Evolutionary conservation across 2,113 vertebrate species (phyloP).

Genomic region (Nansenia antarctica): DNA sequence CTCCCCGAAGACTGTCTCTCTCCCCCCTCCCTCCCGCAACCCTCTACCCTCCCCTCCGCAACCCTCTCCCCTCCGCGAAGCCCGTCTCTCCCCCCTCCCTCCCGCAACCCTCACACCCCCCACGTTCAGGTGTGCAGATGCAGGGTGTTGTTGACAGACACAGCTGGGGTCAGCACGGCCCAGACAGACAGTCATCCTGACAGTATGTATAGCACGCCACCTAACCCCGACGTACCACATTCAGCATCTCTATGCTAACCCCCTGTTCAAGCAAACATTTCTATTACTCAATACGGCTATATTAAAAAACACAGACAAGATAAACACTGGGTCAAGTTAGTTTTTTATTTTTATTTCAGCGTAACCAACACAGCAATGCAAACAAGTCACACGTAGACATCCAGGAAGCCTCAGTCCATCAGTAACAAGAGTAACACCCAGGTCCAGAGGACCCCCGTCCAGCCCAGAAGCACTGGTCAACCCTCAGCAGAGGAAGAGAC

Average conservation of each 20-base stretch:
- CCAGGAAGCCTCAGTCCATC: slow-evolving; percentile 10
- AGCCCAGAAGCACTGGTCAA: background rate
- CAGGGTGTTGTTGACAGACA: background rate
- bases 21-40: background rate
- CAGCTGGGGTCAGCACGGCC: slow-evolving; percentile 12
- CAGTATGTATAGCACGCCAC: background rate
- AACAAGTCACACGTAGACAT: slow-evolving; percentile 10
- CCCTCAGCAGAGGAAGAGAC: too few species aligned
- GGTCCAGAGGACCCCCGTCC: background rate
- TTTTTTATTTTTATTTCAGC: slow-evolving; percentile 46
- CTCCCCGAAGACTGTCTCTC: too few species aligned
- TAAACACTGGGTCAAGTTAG: background rate
- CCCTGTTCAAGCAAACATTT: background rate
- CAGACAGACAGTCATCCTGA: background rate
- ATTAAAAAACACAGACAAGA: background rate
- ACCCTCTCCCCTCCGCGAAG: background rate
- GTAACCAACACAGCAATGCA: slow-evolving; percentile 1
- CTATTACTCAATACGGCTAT: background rate
- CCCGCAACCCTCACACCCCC: background rate
- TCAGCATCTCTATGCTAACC: background rate
- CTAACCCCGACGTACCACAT: background rate
- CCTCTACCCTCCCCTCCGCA: background rate
- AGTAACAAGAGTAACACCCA: slow-evolving; percentile 3
- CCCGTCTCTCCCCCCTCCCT: background rate
- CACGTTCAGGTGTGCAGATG: background rate